phyloP scores from a whole-genome alignment of 1,140 invertebrate species.

The Zophobas atratus region DNA sequence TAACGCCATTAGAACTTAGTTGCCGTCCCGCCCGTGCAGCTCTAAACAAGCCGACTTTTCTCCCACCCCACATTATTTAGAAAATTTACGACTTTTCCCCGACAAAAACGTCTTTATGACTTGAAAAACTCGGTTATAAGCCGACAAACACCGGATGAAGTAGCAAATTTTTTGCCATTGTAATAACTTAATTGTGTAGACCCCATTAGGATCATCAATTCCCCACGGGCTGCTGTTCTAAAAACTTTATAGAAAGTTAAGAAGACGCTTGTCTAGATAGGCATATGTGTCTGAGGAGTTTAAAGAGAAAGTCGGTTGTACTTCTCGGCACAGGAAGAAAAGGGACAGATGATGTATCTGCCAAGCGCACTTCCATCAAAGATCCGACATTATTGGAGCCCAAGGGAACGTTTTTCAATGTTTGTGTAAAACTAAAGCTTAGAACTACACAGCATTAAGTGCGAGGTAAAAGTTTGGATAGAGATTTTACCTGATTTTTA shows the following conservation, averaged over 20 bases:
- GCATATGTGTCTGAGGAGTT: constrained; percentile 26
- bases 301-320: neutral
- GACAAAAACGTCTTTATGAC: neutral
- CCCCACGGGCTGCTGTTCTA: constrained; percentile 16
- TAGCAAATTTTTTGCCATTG: constrained; percentile 23
- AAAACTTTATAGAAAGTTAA: constrained; percentile 32
- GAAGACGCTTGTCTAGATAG: constrained; percentile 21
- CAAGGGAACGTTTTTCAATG: constrained; percentile 5
- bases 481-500: neutral
- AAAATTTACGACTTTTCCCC: neutral
- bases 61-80: neutral
- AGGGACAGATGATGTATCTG: constrained; percentile 9
- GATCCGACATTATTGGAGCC: constrained; percentile 26
- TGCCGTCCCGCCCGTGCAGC: neutral
- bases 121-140: constrained; percentile 1
- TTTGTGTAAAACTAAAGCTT: constrained; percentile 14
- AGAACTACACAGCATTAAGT: neutral
- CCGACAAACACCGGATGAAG: neutral
- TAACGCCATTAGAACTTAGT: neutral
- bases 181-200: constrained; percentile 36
- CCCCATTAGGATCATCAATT: constrained; percentile 41
- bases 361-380: constrained; percentile 23
- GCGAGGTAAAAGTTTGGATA: neutral
- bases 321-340: neutral
- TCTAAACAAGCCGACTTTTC: neutral